Percentiles rank a stretch among this genome's conserved stretches.
Evolutionary conservation across 2,113 vertebrate genomes (phyloP).

Genomic region (Podilymbus podiceps): DNA sequence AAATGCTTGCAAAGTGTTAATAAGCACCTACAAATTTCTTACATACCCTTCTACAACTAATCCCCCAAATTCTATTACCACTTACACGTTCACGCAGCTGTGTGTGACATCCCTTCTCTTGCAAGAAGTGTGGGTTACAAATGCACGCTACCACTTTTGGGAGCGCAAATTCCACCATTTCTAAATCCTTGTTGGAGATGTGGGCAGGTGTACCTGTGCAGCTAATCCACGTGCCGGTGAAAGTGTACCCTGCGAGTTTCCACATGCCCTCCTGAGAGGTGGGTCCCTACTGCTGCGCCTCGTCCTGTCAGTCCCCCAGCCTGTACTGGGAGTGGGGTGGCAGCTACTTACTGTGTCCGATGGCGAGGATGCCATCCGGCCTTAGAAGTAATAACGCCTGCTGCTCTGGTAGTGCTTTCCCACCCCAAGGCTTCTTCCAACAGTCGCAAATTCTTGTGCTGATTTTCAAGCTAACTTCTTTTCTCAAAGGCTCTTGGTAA

Average conservation of each 20-base stretch:
- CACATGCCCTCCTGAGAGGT: accelerated
- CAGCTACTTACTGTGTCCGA: accelerated
- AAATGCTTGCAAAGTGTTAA: neutral
- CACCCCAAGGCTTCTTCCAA: neutral
- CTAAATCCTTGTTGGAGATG: neutral
- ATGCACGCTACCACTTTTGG: neutral
- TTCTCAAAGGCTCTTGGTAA: neutral
- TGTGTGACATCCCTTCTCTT: neutral
- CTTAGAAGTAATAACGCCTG: neutral
- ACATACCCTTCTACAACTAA: neutral
- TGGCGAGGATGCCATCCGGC: neutral
- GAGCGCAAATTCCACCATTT: neutral
- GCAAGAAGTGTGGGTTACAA: neutral
- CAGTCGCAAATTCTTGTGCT: neutral
- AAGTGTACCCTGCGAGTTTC: accelerated
- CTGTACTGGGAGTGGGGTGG: neutral
- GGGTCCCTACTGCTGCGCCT: accelerated
- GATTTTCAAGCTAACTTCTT: neutral
- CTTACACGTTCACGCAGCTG: accelerated
- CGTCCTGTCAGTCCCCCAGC: too few species aligned
- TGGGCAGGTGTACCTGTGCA: accelerated
- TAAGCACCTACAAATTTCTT: neutral
- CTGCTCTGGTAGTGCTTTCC: neutral
- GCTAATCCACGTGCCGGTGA: accelerated
- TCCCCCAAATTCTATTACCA: too few species aligned